These are phyloP conservation scores for Trachelus tabidus DNA, from an alignment of 2,888 invertebrate genomes.

Conservation along the genomic window DNA sequence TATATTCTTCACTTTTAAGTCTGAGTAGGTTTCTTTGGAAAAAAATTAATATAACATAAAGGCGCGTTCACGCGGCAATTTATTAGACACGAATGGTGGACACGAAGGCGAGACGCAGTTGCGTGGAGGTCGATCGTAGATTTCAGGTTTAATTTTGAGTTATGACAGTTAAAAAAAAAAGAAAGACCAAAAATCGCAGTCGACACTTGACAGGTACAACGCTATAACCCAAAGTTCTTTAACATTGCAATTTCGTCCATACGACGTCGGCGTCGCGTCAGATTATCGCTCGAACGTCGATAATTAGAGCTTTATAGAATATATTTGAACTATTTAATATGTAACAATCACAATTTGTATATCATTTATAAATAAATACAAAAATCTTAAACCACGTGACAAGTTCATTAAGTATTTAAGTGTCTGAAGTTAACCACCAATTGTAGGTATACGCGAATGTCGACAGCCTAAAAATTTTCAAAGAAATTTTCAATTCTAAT, in stretches of 20 bases:
- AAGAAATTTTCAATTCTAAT: neutral
- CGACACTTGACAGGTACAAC: conserved; percentile 33
- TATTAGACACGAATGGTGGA: neutral
- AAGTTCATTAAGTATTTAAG: neutral
- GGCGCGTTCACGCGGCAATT: neutral
- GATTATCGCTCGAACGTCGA: neutral
- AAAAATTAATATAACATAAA: neutral
- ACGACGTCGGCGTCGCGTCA: neutral
- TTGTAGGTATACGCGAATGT: neutral
- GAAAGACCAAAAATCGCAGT: neutral
- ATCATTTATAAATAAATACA: conserved; percentile 12
- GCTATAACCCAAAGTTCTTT: conserved; percentile 50
- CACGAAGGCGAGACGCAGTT: neutral
- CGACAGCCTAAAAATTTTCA: conserved; percentile 3
- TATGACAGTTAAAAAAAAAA: neutral
- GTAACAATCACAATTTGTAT: neutral
- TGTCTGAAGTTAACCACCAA: neutral
- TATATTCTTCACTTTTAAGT: conserved; percentile 71
- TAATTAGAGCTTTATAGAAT: neutral
- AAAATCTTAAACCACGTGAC: neutral
- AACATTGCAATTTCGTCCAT: neutral
- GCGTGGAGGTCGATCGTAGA: neutral
- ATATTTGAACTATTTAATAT: neutral
- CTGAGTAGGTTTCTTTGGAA: neutral
- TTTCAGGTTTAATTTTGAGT: neutral